phyloP scores from a whole-genome alignment of 1,140 invertebrate genomes.

The Sesamia nonagrioides region DNA sequence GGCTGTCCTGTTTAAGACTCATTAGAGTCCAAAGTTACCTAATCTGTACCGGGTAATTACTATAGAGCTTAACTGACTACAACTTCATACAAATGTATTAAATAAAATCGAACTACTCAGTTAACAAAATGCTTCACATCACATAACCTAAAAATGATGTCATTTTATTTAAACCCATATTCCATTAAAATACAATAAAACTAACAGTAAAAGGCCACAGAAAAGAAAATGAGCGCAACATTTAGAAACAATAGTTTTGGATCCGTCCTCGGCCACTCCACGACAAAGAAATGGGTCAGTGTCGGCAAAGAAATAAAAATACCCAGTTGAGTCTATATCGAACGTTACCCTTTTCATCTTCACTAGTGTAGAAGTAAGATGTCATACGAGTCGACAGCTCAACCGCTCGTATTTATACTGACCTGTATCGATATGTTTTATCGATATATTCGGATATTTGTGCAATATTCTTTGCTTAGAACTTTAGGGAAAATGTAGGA shows the following conservation, averaged over 20 bases:
- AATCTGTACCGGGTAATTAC: too few relatives aligned
- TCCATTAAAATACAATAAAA: conserved; percentile 22
- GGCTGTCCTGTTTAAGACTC: too few relatives aligned
- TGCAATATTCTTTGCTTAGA: neutral
- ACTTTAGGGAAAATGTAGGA: too few relatives aligned
- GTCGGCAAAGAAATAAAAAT: conserved; percentile 60
- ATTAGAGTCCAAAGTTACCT: too few relatives aligned
- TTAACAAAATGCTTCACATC: neutral
- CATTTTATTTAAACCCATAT: conserved; percentile 5
- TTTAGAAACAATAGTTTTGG: conserved; percentile 42
- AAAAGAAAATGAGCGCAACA: conserved; percentile 17
- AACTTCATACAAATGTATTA: neutral
- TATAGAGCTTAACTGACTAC: too few relatives aligned
- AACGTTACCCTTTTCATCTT: conserved; percentile 60
- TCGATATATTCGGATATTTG: conserved; percentile 13
- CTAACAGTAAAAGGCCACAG: neutral
- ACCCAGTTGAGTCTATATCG: conserved; percentile 54
- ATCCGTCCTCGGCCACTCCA: conserved; percentile 22
- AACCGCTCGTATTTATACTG: conserved; percentile 46
- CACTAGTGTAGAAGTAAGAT: conserved; percentile 55
- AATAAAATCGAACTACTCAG: neutral
- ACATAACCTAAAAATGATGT: too few relatives aligned
- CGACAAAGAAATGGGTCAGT: conserved; percentile 56
- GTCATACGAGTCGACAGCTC: conserved; percentile 51
- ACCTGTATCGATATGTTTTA: conserved; percentile 7